Percentiles rank a stretch among this genome's conserved stretches.
Evolutionary conservation across 1,140 invertebrate species (phyloP).

Genomic region (Zaprionus africanus): DNA sequence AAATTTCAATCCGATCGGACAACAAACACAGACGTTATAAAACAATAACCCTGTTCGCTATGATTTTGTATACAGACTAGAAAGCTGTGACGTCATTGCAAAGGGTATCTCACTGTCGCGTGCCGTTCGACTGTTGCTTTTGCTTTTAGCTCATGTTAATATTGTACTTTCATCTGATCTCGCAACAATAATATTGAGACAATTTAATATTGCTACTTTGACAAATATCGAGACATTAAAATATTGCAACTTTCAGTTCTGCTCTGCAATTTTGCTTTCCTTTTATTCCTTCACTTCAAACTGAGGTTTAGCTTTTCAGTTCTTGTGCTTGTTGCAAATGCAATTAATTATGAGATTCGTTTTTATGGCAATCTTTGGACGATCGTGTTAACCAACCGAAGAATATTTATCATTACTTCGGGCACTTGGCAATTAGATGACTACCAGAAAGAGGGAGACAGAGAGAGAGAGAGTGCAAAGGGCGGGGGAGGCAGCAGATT

Average conservation of each 20-base stretch:
- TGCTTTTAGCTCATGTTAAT: too few relatives aligned
- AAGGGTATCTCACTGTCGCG: too few relatives aligned
- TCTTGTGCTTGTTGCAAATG: conserved; percentile 11
- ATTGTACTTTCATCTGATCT: too few relatives aligned
- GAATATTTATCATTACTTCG: conserved; percentile 32
- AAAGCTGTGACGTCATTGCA: too few relatives aligned
- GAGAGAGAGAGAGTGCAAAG: not conserved
- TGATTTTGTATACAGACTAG: too few relatives aligned
- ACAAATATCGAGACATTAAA: not conserved
- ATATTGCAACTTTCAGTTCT: not conserved
- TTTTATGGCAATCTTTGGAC: conserved; percentile 4
- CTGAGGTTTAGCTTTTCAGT: conserved; percentile 22
- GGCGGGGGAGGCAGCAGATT: not conserved
- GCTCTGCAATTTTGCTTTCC: not conserved
- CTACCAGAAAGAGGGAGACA: not conserved
- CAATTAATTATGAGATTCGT: conserved; percentile 10
- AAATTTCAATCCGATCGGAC: too few relatives aligned
- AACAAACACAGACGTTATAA: too few relatives aligned
- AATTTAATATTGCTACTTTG: not conserved
- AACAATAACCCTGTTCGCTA: too few relatives aligned
- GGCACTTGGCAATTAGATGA: conserved; percentile 30
- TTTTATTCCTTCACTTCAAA: not conserved
- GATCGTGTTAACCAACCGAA: conserved; percentile 42
- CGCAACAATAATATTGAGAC: too few relatives aligned
- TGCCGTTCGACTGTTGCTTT: too few relatives aligned